phyloP scores from a whole-genome alignment of 2,797 vertebrate species.

The Gymnothorax javanicus region DNA sequence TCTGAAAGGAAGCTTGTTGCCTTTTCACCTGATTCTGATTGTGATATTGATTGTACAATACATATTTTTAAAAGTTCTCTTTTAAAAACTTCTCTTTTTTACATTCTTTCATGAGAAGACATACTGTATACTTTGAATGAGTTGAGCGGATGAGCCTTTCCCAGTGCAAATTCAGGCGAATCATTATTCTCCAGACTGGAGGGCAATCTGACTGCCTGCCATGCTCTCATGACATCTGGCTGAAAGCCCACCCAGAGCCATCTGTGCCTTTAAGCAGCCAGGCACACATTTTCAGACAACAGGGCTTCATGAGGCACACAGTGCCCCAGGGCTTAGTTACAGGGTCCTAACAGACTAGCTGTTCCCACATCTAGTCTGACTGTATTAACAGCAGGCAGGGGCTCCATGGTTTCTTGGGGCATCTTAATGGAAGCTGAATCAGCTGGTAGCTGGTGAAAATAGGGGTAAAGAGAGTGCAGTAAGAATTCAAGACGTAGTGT shows the following conservation, averaged over 20 bases:
- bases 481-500: background rate
- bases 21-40: background rate
- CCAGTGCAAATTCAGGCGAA: background rate
- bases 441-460: background rate
- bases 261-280: background rate
- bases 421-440: background rate
- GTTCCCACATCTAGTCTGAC: conserved; percentile 2
- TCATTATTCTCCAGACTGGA: background rate
- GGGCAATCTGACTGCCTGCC: background rate
- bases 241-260: background rate
- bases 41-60: background rate
- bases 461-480: background rate
- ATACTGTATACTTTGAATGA: background rate
- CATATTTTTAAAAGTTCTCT: background rate
- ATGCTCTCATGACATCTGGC: background rate
- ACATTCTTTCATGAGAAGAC: background rate
- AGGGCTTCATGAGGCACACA: background rate
- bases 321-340: background rate
- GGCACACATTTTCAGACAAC: background rate
- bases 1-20: background rate
- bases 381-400: background rate
- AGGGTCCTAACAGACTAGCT: background rate
- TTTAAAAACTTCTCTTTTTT: no score
- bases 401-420: background rate
- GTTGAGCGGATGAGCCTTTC: background rate